Percentiles rank a stretch among this genome's conserved stretches.
phyloP scores from a whole-genome alignment of 35 echinoderm and acorn worm species.

The Ophioderma brevispina region DNA sequence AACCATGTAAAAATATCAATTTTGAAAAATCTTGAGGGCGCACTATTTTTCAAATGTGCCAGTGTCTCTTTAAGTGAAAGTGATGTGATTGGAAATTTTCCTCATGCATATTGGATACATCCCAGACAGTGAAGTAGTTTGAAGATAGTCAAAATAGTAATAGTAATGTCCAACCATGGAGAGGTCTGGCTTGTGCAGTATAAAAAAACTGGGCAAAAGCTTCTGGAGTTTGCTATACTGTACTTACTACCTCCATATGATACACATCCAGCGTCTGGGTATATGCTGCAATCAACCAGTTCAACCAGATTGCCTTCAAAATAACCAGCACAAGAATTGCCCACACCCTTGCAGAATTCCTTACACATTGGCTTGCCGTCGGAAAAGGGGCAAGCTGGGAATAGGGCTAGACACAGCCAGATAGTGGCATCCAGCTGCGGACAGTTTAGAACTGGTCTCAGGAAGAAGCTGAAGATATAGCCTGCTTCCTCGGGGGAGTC shows the following conservation, averaged over 20 bases:
- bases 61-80: too few relatives aligned
- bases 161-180: too few relatives aligned
- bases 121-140: too few relatives aligned
- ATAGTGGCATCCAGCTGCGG: neutral
- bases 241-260: neutral
- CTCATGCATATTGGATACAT: too few relatives aligned
- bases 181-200: too few relatives aligned
- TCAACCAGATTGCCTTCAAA: conserved; percentile 2
- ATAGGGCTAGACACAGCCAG: neutral
- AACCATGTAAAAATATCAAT: too few relatives aligned
- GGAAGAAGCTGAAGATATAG: neutral
- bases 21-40: too few relatives aligned
- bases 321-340: neutral
- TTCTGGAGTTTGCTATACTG: too few relatives aligned
- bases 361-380: neutral
- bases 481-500: neutral
- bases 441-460: neutral
- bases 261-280: neutral
- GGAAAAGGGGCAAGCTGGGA: neutral
- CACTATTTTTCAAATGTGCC: too few relatives aligned
- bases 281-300: neutral
- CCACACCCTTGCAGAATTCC: neutral
- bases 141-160: too few relatives aligned
- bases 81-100: too few relatives aligned
- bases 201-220: too few relatives aligned